Evolutionary conservation across 2,113 vertebrate species (phyloP).

Genomic region (Aspiorhynchus laticeps): DNA sequence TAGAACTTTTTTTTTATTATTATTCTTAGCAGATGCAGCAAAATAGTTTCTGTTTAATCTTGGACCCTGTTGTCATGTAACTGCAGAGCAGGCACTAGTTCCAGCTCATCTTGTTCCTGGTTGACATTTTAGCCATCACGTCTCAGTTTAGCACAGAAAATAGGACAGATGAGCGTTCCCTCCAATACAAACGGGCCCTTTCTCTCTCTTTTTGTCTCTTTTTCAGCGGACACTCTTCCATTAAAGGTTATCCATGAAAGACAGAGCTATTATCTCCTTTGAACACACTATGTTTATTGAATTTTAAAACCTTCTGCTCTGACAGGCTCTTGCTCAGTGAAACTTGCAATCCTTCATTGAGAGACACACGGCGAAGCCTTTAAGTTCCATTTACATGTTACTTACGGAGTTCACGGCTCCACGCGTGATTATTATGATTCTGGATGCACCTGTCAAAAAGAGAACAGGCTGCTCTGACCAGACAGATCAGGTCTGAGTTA

Average conservation of each 20-base stretch:
- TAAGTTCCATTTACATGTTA: slow-evolving; percentile 10
- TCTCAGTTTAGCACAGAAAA: background rate
- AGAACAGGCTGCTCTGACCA: slow-evolving; percentile 32
- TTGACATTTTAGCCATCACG: slow-evolving; percentile 11
- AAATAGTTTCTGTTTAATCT: background rate
- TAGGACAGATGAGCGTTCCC: background rate
- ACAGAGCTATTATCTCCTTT: slow-evolving; percentile 23
- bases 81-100: background rate
- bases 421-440: slow-evolving; percentile 16
- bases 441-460: background rate
- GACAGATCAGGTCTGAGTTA: slow-evolving; percentile 13
- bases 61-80: background rate
- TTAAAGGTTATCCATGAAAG: slow-evolving; percentile 14
- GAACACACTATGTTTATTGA: background rate
- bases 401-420: background rate
- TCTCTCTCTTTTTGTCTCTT: background rate
- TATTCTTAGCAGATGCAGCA: background rate
- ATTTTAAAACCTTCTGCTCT: slow-evolving; percentile 1
- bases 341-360: slow-evolving; percentile 6
- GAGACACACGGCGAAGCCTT: background rate
- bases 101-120: slow-evolving; percentile 6
- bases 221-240: background rate
- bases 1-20: background rate
- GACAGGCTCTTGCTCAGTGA: background rate
- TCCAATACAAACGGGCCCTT: background rate